phyloP scores from a whole-genome alignment of 2,888 invertebrate species.

The Lacanobia wlatinum region DNA sequence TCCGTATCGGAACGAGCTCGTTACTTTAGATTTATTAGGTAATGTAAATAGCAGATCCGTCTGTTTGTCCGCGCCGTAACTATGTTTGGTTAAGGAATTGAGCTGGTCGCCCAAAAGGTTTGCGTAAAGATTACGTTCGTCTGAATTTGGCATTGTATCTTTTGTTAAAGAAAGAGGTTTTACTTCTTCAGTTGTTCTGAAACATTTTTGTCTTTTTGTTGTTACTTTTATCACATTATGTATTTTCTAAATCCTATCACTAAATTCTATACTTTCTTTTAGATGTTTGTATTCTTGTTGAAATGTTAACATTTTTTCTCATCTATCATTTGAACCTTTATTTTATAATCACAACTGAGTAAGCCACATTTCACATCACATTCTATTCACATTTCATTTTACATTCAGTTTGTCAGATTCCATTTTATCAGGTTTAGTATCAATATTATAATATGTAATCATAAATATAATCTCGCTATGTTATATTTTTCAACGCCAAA shows the following conservation, averaged over 20 bases:
- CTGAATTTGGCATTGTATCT: constrained; percentile 54
- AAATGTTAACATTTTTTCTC: too few relatives aligned
- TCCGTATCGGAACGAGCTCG: constrained; percentile 75
- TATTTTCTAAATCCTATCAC: not conserved
- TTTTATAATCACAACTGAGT: too few relatives aligned
- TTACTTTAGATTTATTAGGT: constrained; percentile 80
- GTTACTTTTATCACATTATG: not conserved
- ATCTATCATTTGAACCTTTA: too few relatives aligned
- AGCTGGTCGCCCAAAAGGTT: constrained; percentile 71
- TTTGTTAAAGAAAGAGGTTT: not conserved
- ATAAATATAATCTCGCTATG: too few relatives aligned
- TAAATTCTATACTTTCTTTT: not conserved
- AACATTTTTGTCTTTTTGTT: not conserved
- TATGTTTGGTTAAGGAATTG: constrained; percentile 81
- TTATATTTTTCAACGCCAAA: too few relatives aligned
- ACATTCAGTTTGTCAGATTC: too few relatives aligned
- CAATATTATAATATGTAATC: too few relatives aligned
- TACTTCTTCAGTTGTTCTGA: not conserved
- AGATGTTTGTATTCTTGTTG: too few relatives aligned
- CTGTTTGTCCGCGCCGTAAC: constrained; percentile 81
- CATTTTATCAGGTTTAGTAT: too few relatives aligned
- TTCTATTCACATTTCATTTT: too few relatives aligned
- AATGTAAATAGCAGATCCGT: constrained; percentile 78
- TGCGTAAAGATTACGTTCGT: constrained; percentile 64
- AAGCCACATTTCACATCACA: too few relatives aligned